Percentiles rank a stretch among this genome's conserved stretches.
Evolutionary conservation across 2,888 invertebrate genomes (phyloP).

Genomic region (Thereva nobilitata): DNA sequence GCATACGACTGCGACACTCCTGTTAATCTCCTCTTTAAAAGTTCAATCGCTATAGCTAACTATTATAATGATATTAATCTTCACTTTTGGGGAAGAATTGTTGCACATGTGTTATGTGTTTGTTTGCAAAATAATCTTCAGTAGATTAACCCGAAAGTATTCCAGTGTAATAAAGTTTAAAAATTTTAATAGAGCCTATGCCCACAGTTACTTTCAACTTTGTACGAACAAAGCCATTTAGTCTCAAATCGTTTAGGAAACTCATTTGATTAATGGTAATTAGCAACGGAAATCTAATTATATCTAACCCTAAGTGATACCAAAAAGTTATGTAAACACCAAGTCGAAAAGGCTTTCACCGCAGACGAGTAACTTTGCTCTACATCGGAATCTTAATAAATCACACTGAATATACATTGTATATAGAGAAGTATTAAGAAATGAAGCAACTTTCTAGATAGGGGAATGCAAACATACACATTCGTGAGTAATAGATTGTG

Average conservation of each 20-base stretch:
- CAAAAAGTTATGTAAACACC: conserved; percentile 18
- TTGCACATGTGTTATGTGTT: no score
- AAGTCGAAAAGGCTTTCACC: conserved; percentile 8
- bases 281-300: conserved; percentile 18
- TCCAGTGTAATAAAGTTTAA: no score
- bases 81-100: no score
- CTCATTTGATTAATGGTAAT: conserved; percentile 22
- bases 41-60: no score
- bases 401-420: conserved; percentile 5
- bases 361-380: background rate
- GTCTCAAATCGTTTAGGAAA: conserved; percentile 8
- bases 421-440: background rate
- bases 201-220: background rate
- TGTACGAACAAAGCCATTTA: background rate
- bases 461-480: background rate
- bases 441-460: background rate
- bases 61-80: no score
- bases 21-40: no score
- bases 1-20: no score
- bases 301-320: conserved; percentile 8
- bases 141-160: no score
- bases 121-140: no score
- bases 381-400: conserved; percentile 5
- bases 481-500: background rate
- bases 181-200: no score